These are phyloP conservation scores for Florisuga fusca DNA, from an alignment of 2,797 vertebrate species.

Conservation along the genomic window DNA sequence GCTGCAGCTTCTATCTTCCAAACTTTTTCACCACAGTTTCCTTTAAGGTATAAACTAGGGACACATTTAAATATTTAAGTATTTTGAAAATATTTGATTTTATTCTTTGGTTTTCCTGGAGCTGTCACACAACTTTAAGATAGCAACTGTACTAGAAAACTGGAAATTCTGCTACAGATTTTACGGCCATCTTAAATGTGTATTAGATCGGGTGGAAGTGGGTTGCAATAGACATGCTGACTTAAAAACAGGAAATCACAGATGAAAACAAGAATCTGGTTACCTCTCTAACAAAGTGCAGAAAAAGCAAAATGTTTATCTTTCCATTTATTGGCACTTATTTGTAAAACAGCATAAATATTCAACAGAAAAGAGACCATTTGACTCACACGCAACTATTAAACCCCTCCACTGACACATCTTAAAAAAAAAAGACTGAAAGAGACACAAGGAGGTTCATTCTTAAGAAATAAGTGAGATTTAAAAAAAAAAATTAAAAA, in stretches of 20 bases:
- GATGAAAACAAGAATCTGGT: not conserved
- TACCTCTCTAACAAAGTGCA: not conserved
- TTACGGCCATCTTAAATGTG: not conserved
- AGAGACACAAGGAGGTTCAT: conserved; percentile 22
- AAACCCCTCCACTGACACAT: conserved; percentile 8
- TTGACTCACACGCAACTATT: not conserved
- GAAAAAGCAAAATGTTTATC: not conserved
- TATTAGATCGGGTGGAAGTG: not conserved
- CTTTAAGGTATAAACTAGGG: not conserved
- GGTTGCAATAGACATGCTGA: not conserved
- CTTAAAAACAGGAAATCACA: not conserved
- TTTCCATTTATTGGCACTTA: conserved; percentile 69
- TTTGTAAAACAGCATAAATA: conserved; percentile 69
- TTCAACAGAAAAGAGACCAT: conserved; percentile 54
- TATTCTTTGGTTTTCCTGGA: not conserved
- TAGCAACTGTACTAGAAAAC: not conserved
- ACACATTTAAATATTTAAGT: not conserved
- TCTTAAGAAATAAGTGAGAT: conserved; percentile 30
- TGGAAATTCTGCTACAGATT: not conserved
- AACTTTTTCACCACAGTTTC: not conserved
- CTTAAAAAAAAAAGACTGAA: not conserved
- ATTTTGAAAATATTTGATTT: not conserved
- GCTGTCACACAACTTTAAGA: not conserved
- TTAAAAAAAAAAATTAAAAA: not conserved
- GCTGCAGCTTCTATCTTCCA: not conserved